phyloP scores from a whole-genome alignment of 2,797 vertebrate species.

The Sternarchorhynchus goeldii region DNA sequence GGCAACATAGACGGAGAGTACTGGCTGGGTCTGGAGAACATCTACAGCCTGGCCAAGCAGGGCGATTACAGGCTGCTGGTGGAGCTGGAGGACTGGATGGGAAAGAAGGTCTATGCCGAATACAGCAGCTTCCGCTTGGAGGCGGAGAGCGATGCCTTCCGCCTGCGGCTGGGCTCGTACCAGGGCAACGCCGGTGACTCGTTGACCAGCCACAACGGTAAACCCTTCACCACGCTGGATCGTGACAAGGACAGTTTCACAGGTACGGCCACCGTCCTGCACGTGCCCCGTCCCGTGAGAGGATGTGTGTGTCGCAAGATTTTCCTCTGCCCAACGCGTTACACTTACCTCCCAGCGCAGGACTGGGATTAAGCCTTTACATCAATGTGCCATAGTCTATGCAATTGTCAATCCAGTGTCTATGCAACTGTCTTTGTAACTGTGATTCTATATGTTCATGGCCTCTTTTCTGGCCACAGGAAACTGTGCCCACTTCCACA shows the following conservation, averaged over 20 bases:
- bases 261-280: slow-evolving; percentile 71
- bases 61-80: slow-evolving; percentile 93
- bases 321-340: not conserved
- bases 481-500: slow-evolving; percentile 97
- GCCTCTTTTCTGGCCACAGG: slow-evolving; percentile 70
- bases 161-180: slow-evolving; percentile 90
- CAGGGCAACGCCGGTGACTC: slow-evolving; percentile 98
- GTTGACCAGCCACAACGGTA: slow-evolving; percentile 93
- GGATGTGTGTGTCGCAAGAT: not conserved
- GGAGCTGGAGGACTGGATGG: slow-evolving; percentile 97
- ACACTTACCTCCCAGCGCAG: slow-evolving; percentile 9
- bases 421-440: too few species aligned
- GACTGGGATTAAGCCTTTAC: not conserved
- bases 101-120: slow-evolving; percentile 97
- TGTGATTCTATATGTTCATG: not conserved
- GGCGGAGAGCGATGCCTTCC: slow-evolving; percentile 88
- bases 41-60: slow-evolving; percentile 91
- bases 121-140: slow-evolving; percentile 96
- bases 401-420: too few species aligned
- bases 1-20: slow-evolving; percentile 95
- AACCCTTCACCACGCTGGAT: slow-evolving; percentile 96
- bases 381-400: not conserved
- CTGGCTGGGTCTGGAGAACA: slow-evolving; percentile 96
- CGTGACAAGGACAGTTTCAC: slow-evolving; percentile 92
- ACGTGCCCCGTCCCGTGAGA: too few species aligned